Conservation (phyloP, 2,797 vertebrate genomes). For the Antennarius maculatus region DNA sequence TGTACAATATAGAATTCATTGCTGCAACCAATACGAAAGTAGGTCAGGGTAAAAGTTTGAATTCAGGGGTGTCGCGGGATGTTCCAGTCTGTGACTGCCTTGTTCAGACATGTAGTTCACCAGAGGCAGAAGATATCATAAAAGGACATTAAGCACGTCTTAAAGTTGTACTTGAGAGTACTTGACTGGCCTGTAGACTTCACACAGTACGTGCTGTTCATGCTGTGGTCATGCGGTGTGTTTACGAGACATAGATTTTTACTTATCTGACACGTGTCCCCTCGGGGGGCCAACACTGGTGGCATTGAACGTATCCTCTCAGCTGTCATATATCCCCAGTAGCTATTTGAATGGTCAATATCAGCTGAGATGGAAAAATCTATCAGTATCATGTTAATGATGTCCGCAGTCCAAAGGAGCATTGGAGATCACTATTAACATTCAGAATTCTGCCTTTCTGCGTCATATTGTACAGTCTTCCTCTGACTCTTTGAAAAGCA, state of each 20-base stretch:
- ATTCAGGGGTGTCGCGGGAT: too few relatives aligned
- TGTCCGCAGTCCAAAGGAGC: conserved; percentile 53
- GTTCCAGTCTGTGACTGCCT: too few relatives aligned
- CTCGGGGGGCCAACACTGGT: conserved; percentile 26
- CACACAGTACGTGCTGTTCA: not conserved
- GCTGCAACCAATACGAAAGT: too few relatives aligned
- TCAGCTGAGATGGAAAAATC: conserved; percentile 74
- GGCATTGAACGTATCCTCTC: conserved; percentile 32
- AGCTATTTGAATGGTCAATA: conserved; percentile 69
- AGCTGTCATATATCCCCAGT: conserved; percentile 35
- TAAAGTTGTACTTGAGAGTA: not conserved
- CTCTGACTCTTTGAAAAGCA: conserved; percentile 55
- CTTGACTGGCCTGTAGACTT: not conserved
- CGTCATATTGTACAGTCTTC: conserved; percentile 31
- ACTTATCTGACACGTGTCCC: conserved; percentile 1
- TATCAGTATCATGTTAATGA: conserved; percentile 54
- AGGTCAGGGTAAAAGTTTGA: too few relatives aligned
- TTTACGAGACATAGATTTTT: conserved; percentile 13
- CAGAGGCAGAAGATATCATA: too few relatives aligned
- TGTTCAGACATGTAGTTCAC: too few relatives aligned
- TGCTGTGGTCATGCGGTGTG: not conserved
- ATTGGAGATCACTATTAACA: conserved; percentile 37
- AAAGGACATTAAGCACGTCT: too few relatives aligned
- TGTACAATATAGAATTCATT: too few relatives aligned
- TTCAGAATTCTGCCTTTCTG: conserved; percentile 29